Evolutionary conservation across 2,888 invertebrate species (phyloP), one percentile per base, ranked within the genome.

Genomic region (Machimus atricapillus): DNA sequence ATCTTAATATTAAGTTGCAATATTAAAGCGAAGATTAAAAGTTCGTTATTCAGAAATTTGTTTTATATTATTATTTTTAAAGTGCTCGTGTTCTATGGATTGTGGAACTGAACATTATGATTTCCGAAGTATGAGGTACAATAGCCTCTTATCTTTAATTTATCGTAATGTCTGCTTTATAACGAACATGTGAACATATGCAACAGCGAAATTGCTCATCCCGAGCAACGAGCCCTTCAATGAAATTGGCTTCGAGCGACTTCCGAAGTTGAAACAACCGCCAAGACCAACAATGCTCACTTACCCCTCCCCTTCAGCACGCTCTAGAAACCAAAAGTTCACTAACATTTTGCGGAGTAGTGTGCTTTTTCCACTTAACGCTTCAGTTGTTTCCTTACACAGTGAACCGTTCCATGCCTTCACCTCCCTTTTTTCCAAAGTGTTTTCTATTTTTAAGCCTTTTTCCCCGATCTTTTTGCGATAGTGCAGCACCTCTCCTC

Each of bases 311-410:
- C 66, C 3, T 66, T 66, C 66, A 23, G 4, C 43, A 78, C 40
- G 78, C 78, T 78, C 78, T 23, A 43, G 78, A 23, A 78, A 78
- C 40, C 40, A 43, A 43, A 37, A 78, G 43, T 78, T 78, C 78
- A 78, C 78, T 78, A 66, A 66, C 66, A 66, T 66, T 66, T 66
- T 66, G 19, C 12, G 12, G 23, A 2, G 23, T 27, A 66, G 66
- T 66, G 66, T 23, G 66, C 27, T 66, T 66, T 66, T 66, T 66
- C 23, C 66, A 66, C 66, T 66, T 66, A 19, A 23, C 66, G 66
- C 66, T 66, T 66, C 66, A 66, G 66, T 66, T 66, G 23, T 0
- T 66, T 66, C 66, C 27, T 66, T 66, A 66, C 43, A 40, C 78
- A 43, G 37, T 23, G 43, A 78, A 78, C 78, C 23, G 40, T 78